Base-by-base conservation (phyloP, 2,888 invertebrate species). In the Allophyes oxyacanthae region DNA sequence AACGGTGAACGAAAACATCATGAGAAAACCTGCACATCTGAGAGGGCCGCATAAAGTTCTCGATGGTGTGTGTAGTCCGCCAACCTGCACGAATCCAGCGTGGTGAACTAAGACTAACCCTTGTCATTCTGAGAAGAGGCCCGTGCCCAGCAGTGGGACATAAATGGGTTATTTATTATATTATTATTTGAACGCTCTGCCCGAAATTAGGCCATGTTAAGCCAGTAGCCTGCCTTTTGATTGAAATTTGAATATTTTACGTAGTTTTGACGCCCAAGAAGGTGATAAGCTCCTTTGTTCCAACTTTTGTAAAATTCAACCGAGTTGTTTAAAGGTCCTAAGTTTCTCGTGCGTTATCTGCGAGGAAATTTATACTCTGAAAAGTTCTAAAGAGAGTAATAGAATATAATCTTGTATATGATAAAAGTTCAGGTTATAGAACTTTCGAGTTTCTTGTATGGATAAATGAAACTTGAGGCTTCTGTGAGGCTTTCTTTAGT, bases 211-310 rank as follows among this genome's bases (percentile, higher is more conserved):
- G 20, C 32, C 14, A 9, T 36, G n/a, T 8, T 4, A 33, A 60
- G 44, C 32, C 44, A 32, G 14, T 43, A 41, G 50, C 33, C 59
- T 40, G 34, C 44, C 25, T 61, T 67, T 68, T 50, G 51, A 63
- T 42, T 50, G 5, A 44, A 66, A 62, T 66, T 62, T 68, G 30
- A 68, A 63, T 68, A 63, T 61, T 45, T 68, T 45, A 64, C 8
- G 28, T 43, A 42, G 28, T 11, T 41, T 15, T 20, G 20, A 3
- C 20, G 20, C 4, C 6, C 15, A 13, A 30, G 28, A 2, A 20
- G 46, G 46, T 13, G 20, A 10, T 26, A 7, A 10, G 13, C 53
- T 28, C 40, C 28, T 45, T 63, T 63, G 64, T 53, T 69, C 44
- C 14, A 49, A 53, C 64, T 45, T 53, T 40, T 42, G n/a, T 32